Conservation (phyloP, 2,888 invertebrate species). For the Dryobotodes eremita region DNA sequence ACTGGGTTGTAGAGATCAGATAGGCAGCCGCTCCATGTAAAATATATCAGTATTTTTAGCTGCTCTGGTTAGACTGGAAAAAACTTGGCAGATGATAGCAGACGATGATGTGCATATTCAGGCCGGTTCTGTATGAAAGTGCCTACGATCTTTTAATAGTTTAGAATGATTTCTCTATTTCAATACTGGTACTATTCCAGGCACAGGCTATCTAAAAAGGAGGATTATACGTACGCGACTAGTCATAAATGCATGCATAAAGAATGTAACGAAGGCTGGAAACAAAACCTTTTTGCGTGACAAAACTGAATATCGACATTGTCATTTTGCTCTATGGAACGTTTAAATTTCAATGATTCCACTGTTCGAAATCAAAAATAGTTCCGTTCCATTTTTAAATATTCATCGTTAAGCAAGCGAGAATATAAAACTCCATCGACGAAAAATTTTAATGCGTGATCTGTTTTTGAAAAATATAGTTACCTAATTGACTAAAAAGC, state of each 20-base stretch:
- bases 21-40: too few species aligned
- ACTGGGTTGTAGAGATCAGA: too few species aligned
- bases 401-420: neutral
- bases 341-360: neutral
- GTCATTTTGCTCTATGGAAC: constrained; percentile 7
- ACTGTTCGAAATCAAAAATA: constrained; percentile 16
- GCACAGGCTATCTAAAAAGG: neutral
- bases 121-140: neutral
- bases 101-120: neutral
- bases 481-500: constrained; percentile 15
- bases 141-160: neutral
- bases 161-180: neutral
- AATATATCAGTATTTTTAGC: too few species aligned
- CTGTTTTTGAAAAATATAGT: neutral
- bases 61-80: too few species aligned
- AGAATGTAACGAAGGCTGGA: neutral
- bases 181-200: neutral
- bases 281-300: constrained; percentile 21
- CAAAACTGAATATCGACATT: neutral
- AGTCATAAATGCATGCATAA: neutral
- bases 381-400: constrained; percentile 14
- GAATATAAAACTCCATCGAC: neutral
- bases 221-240: neutral
- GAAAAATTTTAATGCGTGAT: neutral
- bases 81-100: too few species aligned